Evolutionary conservation across 2,888 invertebrate genomes (phyloP), one percentile per base, ranked within the genome.

Genomic region (Kuschelorhynchus macadamiae): DNA sequence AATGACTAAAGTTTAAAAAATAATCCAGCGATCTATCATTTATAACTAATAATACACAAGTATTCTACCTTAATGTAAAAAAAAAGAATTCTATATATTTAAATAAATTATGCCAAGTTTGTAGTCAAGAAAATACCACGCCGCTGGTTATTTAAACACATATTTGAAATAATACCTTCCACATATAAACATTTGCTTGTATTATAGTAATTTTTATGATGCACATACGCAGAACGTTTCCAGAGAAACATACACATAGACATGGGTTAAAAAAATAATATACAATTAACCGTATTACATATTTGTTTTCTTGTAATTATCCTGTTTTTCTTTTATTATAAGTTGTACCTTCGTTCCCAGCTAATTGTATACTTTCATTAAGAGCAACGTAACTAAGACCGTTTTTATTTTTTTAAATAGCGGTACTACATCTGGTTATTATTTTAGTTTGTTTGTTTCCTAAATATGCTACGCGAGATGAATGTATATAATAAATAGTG

Each of bases 311-410:
- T 36, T 9, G 36, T 36, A 36, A 36, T 36, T 36, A 36, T 36
- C n/a, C 36, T 36, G 36, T 36, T 36, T 36, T 36, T 36, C 36
- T 36, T 25, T 25, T 36, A 36, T 36, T 9, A 36, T 36, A 36
- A 36, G 11, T 36, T 36, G 36, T 36, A 36, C 36, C 36, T 36
- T 36, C 7, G 36, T 36, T 36, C 72, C 59, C 70, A 73, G 57
- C 67, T 77, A 78, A 78, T 78, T 78, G 72, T 70, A 75, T 74
- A 77, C 76, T 78, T 78, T 77, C 76, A 74, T 74, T 73, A 72
- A 65, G 46, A 49, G 20, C 60, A 18, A 18, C 18, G 39, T 39
- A 39, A 17, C 44, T 7, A 14, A 8, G 11, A 7, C 44, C 5
- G 7, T 11, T 25, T 47, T 47, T 25, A 25, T 47, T 47, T 47